Evolutionary conservation across 2,797 vertebrate species (phyloP).

Genomic region (Peromyscus attwateri): DNA sequence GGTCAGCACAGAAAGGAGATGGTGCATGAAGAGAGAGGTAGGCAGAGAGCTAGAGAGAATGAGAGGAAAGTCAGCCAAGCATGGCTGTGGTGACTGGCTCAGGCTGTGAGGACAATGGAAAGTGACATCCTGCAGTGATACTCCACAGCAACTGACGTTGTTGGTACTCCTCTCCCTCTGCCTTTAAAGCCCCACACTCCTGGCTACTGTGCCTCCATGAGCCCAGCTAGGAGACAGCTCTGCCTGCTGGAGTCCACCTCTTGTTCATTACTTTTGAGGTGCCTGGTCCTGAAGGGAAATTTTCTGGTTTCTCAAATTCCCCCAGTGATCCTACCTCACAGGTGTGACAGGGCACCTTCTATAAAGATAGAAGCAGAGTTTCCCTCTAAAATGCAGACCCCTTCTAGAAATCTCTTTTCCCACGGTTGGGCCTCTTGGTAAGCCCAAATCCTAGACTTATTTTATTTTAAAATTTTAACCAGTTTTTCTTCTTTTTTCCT

Average conservation of each 20-base stretch:
- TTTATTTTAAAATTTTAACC: not conserved
- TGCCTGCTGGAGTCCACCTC: not conserved
- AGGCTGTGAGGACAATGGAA: not conserved
- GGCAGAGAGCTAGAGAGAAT: not conserved
- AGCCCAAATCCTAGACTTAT: not conserved
- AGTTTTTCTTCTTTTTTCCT: not conserved
- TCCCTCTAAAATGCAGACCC: not conserved
- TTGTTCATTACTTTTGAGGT: not conserved
- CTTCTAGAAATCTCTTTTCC: slow-evolving; percentile 16
- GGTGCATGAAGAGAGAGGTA: not conserved
- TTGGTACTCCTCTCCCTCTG: not conserved
- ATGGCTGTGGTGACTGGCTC: not conserved
- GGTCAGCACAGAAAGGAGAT: not conserved
- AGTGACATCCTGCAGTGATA: not conserved
- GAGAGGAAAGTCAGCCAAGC: too few relatives aligned
- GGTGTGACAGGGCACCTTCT: accelerated
- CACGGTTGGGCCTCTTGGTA: not conserved
- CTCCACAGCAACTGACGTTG: accelerated
- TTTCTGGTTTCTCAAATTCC: not conserved
- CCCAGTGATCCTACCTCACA: not conserved
- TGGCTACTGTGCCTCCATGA: not conserved
- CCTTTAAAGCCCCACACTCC: not conserved
- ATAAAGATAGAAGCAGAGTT: not conserved
- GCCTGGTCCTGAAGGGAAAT: not conserved
- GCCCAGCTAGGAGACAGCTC: not conserved